Evolutionary conservation across 2,113 vertebrate genomes (phyloP), one percentile per base, ranked within the genome.

Genomic region (Labrus mixtus): DNA sequence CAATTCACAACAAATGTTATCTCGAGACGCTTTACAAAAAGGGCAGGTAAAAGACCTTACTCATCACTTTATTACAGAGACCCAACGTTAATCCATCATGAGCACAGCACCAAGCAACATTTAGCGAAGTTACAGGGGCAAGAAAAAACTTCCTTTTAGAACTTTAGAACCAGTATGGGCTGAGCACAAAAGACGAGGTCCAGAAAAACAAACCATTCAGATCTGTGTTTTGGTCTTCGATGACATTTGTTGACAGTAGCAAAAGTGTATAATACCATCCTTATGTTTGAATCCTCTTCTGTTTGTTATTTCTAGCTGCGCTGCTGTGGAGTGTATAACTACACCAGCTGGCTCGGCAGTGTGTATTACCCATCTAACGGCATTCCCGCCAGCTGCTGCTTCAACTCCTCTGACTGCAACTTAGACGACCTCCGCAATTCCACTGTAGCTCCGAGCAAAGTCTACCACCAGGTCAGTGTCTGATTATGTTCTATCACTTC

Each of bases 241-340:
- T 62, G 10, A 11, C 33, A 13, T 51, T 51, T 37, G n/a, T 46
- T 23, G 37, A 45, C 10, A 33, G 4, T 16, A 33, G 25, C 15
- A 46, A 57, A 48, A 50, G 57, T 2, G 37, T 3, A 51, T 20
- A 37, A n/a, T 6, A 0, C 43, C 13, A 29, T 9, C 12, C 23
- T 41, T 10, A 17, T 46, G 1, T 17, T 13, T 56, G 8, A 29
- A 33, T 33, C 17, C 29, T 9, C 23, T 60, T 50, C 19, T 60
- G 41, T 10, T 67, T 16, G 23, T 58, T 59, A n/a, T 36, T 36
- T 77, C 6, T 66, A 99, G 98, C 94, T 99, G 94, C 97, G 94
- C 72, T 99, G 98, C 93, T 99, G 98, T 64, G 98, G 98, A 0
- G 96, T 99, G 84, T 95, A 97, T 87, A 98, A 97, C 95, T 99